Base-by-base conservation (phyloP, 2,888 invertebrate genomes). In the Tanypteryx hageni region DNA sequence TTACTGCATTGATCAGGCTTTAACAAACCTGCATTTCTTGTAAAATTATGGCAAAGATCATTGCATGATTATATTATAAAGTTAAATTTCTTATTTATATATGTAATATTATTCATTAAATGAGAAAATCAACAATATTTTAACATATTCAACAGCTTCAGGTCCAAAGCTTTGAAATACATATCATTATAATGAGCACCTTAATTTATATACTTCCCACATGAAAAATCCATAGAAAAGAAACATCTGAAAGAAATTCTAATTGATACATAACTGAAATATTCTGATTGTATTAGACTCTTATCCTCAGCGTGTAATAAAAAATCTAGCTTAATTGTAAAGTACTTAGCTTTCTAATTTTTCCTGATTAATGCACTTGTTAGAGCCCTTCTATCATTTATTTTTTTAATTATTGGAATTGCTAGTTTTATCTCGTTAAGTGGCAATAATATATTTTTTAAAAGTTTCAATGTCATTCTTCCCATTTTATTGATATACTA, bases 401-500 rank as follows among this genome's bases (percentile, higher is more conserved):
- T 0, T 44, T 18, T 31, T 64, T 64, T 31, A 31, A 44, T 68
- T 22, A 89, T 64, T 16, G 16, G 14, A 64, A 44, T 61, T 31
- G 27, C 76, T 76, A 76, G 22, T 76, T 13, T 76, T 22, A 76
- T 18, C 44, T 64, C 68, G 56, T 44, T 89, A 59, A 64, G 89
- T 61, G 64, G 86, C 83, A 83, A 83, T 83, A 64, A 84, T 11
- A 31, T 11, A 31, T 27, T 27, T 9, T 82, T 4, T 44, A 64
- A 57, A 61, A 31, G 16, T 18, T 44, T 59, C 59, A 27, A 64
- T 58, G 11, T 83, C 5, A 85, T 61, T 13, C 56, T 59, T 82
- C 82, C 61, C 64, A 84, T 84, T 83, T 76, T 92, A 92, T 92
- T 58, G 57, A 84, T 84, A 92, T 92, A 92, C 27, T 58, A 81